Conservation (phyloP, 53 echinoderm and acorn worm genomes). For the Astropecten irregularis region DNA sequence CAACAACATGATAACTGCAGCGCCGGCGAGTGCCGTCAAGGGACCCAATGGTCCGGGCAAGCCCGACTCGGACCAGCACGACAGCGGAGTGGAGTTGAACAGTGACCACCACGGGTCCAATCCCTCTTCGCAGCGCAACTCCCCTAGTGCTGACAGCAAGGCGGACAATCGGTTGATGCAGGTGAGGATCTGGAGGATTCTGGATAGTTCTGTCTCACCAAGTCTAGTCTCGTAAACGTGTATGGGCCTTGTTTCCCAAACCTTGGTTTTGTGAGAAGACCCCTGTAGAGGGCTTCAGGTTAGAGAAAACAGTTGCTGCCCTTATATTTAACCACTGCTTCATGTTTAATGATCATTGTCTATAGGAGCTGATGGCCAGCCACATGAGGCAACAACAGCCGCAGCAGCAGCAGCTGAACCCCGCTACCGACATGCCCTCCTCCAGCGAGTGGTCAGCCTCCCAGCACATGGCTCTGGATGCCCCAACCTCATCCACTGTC, state of each 20-base stretch:
- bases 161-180: slow-evolving; percentile 65
- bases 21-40: slow-evolving; percentile 10
- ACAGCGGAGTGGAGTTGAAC: slow-evolving; percentile 95
- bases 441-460: slow-evolving; percentile 39
- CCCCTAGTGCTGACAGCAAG: slow-evolving; percentile 76
- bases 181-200: background rate
- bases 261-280: background rate
- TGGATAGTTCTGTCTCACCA: no score
- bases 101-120: slow-evolving; percentile 96
- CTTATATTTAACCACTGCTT: no score
- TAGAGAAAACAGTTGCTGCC: no score
- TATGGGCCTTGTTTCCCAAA: background rate
- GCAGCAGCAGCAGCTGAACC: slow-evolving; percentile 49
- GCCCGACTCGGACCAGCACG: slow-evolving; percentile 83
- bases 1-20: background rate
- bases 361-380: slow-evolving; percentile 27
- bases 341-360: background rate
- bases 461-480: slow-evolving; percentile 47
- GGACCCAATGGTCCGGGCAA: slow-evolving; percentile 51
- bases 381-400: slow-evolving; percentile 28
- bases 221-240: no score
- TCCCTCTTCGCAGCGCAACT: slow-evolving; percentile 90
- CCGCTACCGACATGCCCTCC: slow-evolving; percentile 54
- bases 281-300: background rate
- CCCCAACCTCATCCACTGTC: background rate